A percentile compares a stretch with the other conserved stretches of the same genome.
Evolutionary conservation across 2,888 invertebrate species (phyloP).

Genomic region (Sarcophaga caerulescens): DNA sequence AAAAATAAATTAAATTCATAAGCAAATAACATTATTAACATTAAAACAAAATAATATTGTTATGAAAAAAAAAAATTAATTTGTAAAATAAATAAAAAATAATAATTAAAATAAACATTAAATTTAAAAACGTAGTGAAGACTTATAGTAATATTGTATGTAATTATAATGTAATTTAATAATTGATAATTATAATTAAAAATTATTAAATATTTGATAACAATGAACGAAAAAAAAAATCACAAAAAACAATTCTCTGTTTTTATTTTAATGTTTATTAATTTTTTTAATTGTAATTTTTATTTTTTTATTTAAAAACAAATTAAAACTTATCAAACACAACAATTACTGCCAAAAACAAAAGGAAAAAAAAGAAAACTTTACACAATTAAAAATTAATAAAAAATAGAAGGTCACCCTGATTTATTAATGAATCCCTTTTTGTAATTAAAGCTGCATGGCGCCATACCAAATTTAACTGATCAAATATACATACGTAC

Average conservation of each 20-base stretch:
- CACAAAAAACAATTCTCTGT: background rate
- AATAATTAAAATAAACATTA: conserved; percentile 10
- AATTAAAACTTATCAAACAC: conserved; percentile 18
- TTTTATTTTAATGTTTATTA: background rate
- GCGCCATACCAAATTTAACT: background rate
- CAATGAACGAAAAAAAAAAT: background rate
- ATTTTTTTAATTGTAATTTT: background rate
- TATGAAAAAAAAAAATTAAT: conserved; percentile 31
- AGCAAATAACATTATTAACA: background rate
- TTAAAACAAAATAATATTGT: conserved; percentile 32
- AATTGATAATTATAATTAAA: conserved; percentile 16
- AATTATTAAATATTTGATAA: conserved; percentile 13
- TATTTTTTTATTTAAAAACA: background rate
- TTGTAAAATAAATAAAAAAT: conserved; percentile 40
- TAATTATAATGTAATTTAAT: conserved; percentile 42
- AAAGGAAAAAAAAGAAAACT: background rate
- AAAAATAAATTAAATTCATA: conserved; percentile 27
- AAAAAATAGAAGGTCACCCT: background rate
- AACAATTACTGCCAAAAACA: conserved; percentile 47
- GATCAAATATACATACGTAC: no score
- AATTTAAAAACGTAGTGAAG: conserved; percentile 61
- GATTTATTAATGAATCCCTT: background rate
- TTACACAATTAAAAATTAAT: background rate
- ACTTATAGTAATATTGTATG: conserved; percentile 58
- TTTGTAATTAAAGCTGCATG: background rate